Evolutionary conservation across 2,113 vertebrate species (phyloP), one percentile per base, ranked within the genome.

Genomic region (Hucho hucho): DNA sequence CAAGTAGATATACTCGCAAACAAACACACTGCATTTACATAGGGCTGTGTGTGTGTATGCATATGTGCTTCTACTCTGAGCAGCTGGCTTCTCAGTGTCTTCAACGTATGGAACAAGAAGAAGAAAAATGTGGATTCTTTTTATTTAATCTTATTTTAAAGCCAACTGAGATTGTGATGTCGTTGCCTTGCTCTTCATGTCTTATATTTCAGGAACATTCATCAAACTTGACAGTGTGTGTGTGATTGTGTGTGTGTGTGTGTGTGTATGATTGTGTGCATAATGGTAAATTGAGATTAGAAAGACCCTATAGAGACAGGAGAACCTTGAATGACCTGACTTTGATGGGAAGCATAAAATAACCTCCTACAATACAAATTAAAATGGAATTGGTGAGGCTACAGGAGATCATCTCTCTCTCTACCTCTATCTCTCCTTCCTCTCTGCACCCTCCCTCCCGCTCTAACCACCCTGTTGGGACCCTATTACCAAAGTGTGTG

Each of bases 1-100:
- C 83, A 87, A 83, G 81, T 73, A 75, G 80, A 86, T 77, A 37
- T 63, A 77, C 76, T 76, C 53, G 32, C 20, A 82, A 73, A 79
- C 47, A 69, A 24, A 69, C 66, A 78, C 69, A 67, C 74, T 64
- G 70, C 61, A 79, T 56, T 67, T 74, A 53, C 64, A 28, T 74
- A 28, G 69, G 64, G 53, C 25, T 18, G 72, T 24, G 65, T 32
- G 32, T 49, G 37, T 73, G 26, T 65, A 4, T 46, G 22, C 11
- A 22, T 69, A 9, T 24, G 67, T 69, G 67, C 22, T 18, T 68
- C n/a, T 56, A 56, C 13, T 1, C 53, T 56, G 53, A 56, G 53
- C 4, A 20, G 16, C 49, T 63, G n/a, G 18, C 14, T 61, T 18
- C 20, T 18, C 58, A 22, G 6, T 61, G 61, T 25, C 9, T 63